Conservation (phyloP, 2,113 vertebrate genomes). For the Micronisus gabar region DNA sequence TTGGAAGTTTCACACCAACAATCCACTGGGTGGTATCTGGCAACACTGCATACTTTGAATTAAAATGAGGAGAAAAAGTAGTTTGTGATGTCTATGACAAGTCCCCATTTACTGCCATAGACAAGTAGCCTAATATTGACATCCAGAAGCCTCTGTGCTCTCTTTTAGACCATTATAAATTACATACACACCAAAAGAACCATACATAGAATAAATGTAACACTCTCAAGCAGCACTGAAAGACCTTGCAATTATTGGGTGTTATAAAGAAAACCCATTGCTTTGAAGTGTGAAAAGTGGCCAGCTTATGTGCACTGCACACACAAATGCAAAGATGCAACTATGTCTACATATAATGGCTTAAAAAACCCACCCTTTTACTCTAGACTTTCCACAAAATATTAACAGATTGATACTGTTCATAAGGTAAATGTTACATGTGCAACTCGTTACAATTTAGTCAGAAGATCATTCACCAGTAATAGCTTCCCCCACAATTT, state of each 20-base stretch:
- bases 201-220: neutral
- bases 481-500: neutral
- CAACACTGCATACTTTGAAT: neutral
- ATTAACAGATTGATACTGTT: neutral
- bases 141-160: neutral
- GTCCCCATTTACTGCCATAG: neutral
- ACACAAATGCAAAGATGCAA: neutral
- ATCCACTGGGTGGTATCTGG: neutral
- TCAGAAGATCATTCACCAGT: neutral
- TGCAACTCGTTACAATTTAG: neutral
- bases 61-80: neutral
- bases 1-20: neutral
- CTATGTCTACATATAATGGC: neutral
- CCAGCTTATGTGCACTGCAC: neutral
- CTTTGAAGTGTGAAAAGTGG: neutral
- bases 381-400: neutral
- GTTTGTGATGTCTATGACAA: neutral
- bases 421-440: neutral
- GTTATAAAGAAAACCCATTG: neutral
- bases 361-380: neutral
- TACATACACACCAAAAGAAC: neutral
- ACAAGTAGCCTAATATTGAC: neutral
- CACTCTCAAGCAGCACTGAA: neutral
- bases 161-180: neutral
- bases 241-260: neutral